Evolutionary conservation across 1,140 invertebrate genomes (phyloP).

Genomic region (Zeugodacus cucurbitae): DNA sequence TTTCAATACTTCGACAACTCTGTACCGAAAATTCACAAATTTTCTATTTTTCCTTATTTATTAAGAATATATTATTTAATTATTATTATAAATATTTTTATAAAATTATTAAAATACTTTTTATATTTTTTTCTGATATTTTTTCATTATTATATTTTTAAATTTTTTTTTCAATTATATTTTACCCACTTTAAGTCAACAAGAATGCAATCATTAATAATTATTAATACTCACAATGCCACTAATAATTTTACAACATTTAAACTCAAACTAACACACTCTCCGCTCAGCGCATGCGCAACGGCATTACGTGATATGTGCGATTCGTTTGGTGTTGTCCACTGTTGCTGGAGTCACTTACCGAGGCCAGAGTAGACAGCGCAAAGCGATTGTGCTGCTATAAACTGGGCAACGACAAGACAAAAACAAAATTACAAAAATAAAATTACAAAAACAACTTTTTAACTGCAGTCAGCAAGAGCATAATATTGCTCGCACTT

Average conservation of each 20-base stretch:
- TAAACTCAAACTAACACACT: not conserved
- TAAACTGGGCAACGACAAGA: not conserved
- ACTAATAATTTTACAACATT: not conserved
- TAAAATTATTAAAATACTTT: too few relatives aligned
- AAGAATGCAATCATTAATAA: too few relatives aligned
- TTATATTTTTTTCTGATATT: too few relatives aligned
- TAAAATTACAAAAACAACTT: not conserved
- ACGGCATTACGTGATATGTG: slow-evolving; percentile 10
- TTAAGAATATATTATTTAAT: too few relatives aligned
- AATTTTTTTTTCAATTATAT: not conserved
- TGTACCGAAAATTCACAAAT: too few relatives aligned
- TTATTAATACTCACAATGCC: too few relatives aligned
- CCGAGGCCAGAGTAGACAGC: not conserved
- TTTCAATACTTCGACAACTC: too few relatives aligned
- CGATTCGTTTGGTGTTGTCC: not conserved
- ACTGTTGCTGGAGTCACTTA: slow-evolving; percentile 4
- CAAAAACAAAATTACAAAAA: not conserved
- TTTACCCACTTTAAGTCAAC: too few relatives aligned
- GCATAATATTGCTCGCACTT: not conserved
- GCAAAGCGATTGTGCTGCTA: not conserved
- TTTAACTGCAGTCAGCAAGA: not conserved
- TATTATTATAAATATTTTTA: too few relatives aligned
- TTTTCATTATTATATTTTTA: too few relatives aligned
- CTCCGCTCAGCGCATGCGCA: not conserved
- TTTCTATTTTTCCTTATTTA: too few relatives aligned